These are phyloP conservation scores for Clavelina lepadiformis DNA, from an alignment of 23 tunicate species.

Conservation along the genomic window DNA sequence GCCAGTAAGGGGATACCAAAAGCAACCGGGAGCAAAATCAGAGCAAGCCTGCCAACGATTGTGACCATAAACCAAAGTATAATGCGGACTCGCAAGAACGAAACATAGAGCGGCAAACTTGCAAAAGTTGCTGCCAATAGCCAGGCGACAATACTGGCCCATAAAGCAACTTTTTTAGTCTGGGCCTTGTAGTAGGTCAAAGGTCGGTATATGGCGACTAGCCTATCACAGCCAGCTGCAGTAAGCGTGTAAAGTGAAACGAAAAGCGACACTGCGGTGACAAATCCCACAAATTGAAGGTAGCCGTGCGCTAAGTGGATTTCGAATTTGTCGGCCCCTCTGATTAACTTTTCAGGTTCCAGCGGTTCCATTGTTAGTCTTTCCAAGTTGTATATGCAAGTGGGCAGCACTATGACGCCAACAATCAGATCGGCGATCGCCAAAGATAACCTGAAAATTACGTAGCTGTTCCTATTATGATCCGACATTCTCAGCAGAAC, in stretches of 20 bases:
- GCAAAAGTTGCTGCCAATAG: background rate
- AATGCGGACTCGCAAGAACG: background rate
- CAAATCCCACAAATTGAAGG: background rate
- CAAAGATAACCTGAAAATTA: conserved; percentile 45
- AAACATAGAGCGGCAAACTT: background rate
- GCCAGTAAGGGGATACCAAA: background rate
- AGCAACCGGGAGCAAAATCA: background rate
- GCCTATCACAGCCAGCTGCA: background rate
- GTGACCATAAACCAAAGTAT: background rate
- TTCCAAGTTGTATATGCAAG: conserved; percentile 25
- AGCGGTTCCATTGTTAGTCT: too few relatives aligned
- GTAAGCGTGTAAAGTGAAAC: background rate
- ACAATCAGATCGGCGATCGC: conserved; percentile 50
- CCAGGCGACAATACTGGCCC: background rate
- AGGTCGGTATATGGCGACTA: background rate
- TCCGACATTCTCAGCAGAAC: conserved; percentile 3
- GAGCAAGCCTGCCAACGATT: background rate
- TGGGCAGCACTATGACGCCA: conserved; percentile 54
- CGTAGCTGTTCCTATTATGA: conserved; percentile 32
- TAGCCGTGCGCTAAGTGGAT: too few relatives aligned
- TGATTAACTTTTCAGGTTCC: too few relatives aligned
- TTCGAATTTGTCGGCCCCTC: too few relatives aligned
- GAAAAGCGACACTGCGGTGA: background rate
- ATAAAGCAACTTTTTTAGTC: background rate
- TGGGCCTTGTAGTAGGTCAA: background rate